These are phyloP conservation scores for Falco biarmicus DNA, from an alignment of 2,797 vertebrate species.

Conservation along the genomic window DNA sequence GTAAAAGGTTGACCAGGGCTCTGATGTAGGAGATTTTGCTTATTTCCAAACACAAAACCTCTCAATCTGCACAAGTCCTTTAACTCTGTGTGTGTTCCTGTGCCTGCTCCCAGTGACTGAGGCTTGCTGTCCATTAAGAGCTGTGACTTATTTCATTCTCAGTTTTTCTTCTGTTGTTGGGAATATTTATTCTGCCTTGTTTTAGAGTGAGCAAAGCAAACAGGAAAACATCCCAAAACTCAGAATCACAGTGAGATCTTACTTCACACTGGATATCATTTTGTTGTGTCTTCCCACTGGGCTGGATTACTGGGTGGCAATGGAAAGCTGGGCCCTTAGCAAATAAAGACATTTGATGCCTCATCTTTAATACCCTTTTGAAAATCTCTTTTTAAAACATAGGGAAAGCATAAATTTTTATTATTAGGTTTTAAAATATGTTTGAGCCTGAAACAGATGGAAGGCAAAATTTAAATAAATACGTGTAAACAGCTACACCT, in stretches of 20 bases:
- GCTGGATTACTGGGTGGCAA: neutral
- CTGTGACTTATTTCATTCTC: neutral
- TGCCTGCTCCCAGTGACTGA: neutral
- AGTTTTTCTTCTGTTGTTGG: neutral
- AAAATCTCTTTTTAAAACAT: neutral
- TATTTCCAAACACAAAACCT: neutral
- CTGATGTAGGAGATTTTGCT: slow-evolving; percentile 12
- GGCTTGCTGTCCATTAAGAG: neutral
- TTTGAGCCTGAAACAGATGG: neutral
- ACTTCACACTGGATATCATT: neutral
- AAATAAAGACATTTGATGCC: neutral
- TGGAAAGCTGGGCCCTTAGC: neutral
- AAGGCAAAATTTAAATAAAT: neutral
- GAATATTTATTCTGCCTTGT: slow-evolving; percentile 16
- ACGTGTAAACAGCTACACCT: neutral
- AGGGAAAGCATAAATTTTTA: neutral
- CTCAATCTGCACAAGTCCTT: neutral
- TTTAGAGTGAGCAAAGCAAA: slow-evolving; percentile 35
- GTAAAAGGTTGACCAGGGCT: neutral
- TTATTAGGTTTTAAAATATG: neutral
- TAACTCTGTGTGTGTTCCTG: neutral
- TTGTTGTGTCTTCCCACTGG: neutral
- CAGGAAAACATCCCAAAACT: slow-evolving; percentile 19
- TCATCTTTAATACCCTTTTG: neutral
- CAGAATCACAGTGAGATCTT: neutral